Evolutionary conservation across 64 coral and sea anemone genomes (phyloP), one percentile per base, ranked within the genome.

Genomic region (Orbicella faveolata): DNA sequence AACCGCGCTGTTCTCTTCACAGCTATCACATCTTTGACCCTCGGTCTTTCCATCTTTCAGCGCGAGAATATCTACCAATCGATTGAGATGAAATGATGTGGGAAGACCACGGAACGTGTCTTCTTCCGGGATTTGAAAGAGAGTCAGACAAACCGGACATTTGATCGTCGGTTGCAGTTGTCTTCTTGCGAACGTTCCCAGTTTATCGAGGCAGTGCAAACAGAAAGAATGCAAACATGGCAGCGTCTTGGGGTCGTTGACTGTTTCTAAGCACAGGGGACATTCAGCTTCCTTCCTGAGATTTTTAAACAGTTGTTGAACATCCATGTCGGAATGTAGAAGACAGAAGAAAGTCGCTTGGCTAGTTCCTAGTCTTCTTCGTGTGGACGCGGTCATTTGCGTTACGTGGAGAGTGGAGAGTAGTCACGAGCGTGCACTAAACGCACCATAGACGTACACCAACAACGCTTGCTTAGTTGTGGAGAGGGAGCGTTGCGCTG

Each of bases 231-330:
- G 67, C 21, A 70, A 70, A 25, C 67, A 70, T 70, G 67, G 67
- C 2, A 70, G 67, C 9, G 67, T 70, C 25, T 70, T 70, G 67
- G 67, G 67, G 10, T 70, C 67, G 21, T 70, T 33, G 67, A 70
- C 67, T 26, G 67, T 70, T 70, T 70, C 67, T 70, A n/a, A 25
- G 4, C 67, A 70, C 21, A 70, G 23, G 7, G 67, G 67, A 25
- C 67, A 70, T 26, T 70, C 67, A 11, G 67, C 67, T 70, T 70
- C 67, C 67, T 70, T 69, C 21, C 25, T 70, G 21, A 70, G 67
- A n/a, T 70, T 70, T 70, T 70, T n/a, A 70, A 70, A 70, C 21
- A 69, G 25, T 26, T 70, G 67, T n/a, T 70, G 67, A 70, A 70
- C 67, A 70, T 70, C 67, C 67, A 70, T 70, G 21, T 25, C 6